Evolutionary conservation across 2,797 vertebrate species (phyloP).

Genomic region (Ctenochaetus hawaiiensis): DNA sequence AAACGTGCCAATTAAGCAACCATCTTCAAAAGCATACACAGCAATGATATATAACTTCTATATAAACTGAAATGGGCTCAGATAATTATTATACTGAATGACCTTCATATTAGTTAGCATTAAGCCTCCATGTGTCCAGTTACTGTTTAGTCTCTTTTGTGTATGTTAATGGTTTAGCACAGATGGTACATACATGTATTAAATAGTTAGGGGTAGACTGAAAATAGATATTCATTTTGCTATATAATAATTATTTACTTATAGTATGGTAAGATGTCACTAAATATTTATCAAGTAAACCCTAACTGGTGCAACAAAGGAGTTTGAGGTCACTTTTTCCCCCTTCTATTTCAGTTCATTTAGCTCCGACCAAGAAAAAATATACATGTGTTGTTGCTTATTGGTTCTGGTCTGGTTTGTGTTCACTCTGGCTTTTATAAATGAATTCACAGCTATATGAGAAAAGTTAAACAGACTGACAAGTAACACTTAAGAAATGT

Average conservation of each 20-base stretch:
- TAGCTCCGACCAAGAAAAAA: not conserved
- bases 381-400: not conserved
- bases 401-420: not conserved
- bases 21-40: not conserved
- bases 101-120: not conserved
- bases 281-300: not conserved
- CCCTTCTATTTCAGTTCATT: not conserved
- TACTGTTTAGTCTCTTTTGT: too few species aligned
- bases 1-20: conserved; percentile 11
- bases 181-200: not conserved
- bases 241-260: not conserved
- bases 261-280: not conserved
- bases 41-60: not conserved
- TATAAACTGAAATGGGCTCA: not conserved
- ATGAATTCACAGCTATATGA: not conserved
- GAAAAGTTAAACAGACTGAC: not conserved
- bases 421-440: not conserved
- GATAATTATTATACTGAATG: too few species aligned
- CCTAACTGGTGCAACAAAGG: not conserved
- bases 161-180: not conserved
- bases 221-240: not conserved
- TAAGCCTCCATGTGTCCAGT: not conserved
- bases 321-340: not conserved
- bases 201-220: not conserved
- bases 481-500: not conserved